Evolutionary conservation across 2,888 invertebrate species (phyloP), one percentile per base, ranked within the genome.

Genomic region (Globia sparganii): DNA sequence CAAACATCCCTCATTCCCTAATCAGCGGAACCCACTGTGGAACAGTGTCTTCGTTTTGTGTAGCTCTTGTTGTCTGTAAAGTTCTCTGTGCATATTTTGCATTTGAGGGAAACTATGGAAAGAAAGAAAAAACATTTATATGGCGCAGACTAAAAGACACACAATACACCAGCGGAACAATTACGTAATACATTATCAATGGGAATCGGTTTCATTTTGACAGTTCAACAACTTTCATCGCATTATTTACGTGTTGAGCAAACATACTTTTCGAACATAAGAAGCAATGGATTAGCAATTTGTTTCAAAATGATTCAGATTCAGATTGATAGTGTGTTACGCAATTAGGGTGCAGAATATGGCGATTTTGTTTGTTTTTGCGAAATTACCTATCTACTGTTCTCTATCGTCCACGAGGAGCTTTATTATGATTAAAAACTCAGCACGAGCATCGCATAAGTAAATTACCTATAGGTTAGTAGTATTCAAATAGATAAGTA

Each of bases 381-480:
- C 61, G 8, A 5, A 40, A 62, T 18, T 34, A n/a, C 9, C 34
- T 25, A 1, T 5, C 40, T 11, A 53, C 15, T 61, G 43, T 31
- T 43, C 9, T 28, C 8, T 56, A 18, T 34, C 5, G 21, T 67
- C 25, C 58, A 67, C 28, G 28, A 53, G 59, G 11, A 34, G 53
- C 34, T 65, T 31, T 6, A 28, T 3, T 58, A 28, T 9, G 25
- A 49, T 59, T 40, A 31, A n/a, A 49, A 49, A 72, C 21, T 72
- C 58, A 58, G 28, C 49, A 53, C 34, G 9, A n/a, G 28, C 18
- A 78, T 9, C 9, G 2, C 28, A 61, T 2, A 37, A 46, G 43
- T 4, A 34, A 78, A 43, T 79, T 37, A n/a, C n/a, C n/a, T n/a
- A 46, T 56, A 46, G 34, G 18, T 49, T 21, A 15, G 34, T 62